Evolutionary conservation across 1,140 invertebrate genomes (phyloP).

Genomic region (Agraylea sexmaculata): DNA sequence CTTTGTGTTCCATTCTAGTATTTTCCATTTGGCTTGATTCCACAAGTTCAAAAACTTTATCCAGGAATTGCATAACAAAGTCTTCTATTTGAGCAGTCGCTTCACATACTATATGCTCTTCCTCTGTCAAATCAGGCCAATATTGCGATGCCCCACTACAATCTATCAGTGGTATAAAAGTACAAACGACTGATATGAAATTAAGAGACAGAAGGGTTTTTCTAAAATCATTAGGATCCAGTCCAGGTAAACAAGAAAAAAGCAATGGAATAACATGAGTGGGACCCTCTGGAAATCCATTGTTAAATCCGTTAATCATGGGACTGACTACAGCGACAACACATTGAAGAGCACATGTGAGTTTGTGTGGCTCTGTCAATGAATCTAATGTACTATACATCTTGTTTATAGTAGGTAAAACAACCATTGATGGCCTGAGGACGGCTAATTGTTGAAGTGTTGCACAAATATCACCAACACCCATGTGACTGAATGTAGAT

Average conservation of each 20-base stretch:
- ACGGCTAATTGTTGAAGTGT: conserved; percentile 65
- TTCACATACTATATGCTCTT: conserved; percentile 64
- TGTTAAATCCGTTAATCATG: conserved; percentile 51
- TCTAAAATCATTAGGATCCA: conserved; percentile 81
- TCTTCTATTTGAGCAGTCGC: conserved; percentile 78
- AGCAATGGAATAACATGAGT: conserved; percentile 72
- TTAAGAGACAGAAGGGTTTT: conserved; percentile 73
- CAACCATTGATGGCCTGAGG: conserved; percentile 69
- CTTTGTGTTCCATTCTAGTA: conserved; percentile 50
- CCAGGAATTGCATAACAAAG: conserved; percentile 78
- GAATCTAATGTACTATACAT: conserved; percentile 70
- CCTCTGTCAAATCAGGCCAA: conserved; percentile 59
- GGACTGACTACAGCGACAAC: conserved; percentile 57
- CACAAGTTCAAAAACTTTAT: conserved; percentile 60
- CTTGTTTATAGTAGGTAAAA: conserved; percentile 72
- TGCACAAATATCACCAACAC: conserved; percentile 48
- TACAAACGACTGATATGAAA: conserved; percentile 64
- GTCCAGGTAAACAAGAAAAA: conserved; percentile 67
- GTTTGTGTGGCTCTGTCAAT: conserved; percentile 75
- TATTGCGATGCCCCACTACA: conserved; percentile 60
- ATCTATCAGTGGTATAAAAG: conserved; percentile 71
- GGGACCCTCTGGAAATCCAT: conserved; percentile 62
- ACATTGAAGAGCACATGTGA: conserved; percentile 68
- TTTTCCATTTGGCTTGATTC: conserved; percentile 60
- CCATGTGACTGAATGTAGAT: conserved; percentile 67